A percentile compares a stretch with the other conserved stretches of the same genome.
Evolutionary conservation across 2,113 vertebrate species (phyloP).

Genomic region (Agelaius tricolor): DNA sequence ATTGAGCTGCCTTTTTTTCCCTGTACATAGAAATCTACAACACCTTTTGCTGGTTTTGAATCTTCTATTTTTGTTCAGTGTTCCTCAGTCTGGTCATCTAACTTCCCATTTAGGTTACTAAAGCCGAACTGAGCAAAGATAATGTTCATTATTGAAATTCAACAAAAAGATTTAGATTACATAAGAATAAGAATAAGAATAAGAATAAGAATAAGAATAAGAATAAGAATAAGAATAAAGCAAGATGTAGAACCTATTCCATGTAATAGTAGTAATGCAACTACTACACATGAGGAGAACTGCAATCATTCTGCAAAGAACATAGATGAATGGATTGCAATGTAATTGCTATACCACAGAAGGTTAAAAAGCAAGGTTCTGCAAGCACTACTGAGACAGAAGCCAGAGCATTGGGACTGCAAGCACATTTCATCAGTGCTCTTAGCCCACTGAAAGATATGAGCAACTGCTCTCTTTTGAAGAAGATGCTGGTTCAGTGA

Average conservation of each 20-base stretch:
- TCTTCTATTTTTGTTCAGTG: not conserved
- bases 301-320: not conserved
- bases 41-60: not conserved
- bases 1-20: not conserved
- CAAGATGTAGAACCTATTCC: not conserved
- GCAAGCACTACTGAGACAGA: not conserved
- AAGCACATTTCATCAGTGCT: not conserved
- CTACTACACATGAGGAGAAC: not conserved
- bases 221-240: not conserved
- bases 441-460: not conserved
- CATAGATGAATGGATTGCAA: not conserved
- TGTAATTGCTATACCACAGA: not conserved
- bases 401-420: not conserved
- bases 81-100: not conserved
- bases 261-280: not conserved
- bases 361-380: not conserved
- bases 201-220: too few relatives aligned
- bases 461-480: not conserved
- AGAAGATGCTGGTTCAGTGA: not conserved
- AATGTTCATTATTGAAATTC: not conserved
- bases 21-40: not conserved
- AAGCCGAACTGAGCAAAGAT: not conserved
- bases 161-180: not conserved
- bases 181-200: not conserved
- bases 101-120: not conserved